Percentiles rank a stretch among this genome's conserved stretches.
Evolutionary conservation across 2,113 vertebrate species (phyloP).

Genomic region (Hippocampus mohnikei): DNA sequence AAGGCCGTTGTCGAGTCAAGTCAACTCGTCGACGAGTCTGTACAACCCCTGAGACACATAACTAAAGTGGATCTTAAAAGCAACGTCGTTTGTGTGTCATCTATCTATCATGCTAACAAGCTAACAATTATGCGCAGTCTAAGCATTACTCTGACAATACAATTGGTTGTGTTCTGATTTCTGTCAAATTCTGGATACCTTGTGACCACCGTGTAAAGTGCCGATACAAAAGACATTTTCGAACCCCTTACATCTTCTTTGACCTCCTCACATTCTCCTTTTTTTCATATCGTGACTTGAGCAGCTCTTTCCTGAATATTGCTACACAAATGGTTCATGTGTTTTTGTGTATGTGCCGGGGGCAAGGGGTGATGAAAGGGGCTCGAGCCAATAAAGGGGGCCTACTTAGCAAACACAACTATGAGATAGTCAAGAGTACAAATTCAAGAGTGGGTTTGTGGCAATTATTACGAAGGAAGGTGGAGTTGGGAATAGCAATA

Average conservation of each 20-base stretch:
- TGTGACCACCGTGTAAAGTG: constrained; percentile 14
- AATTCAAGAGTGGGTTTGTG: constrained; percentile 4
- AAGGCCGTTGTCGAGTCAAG: neutral
- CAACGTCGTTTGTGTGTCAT: neutral
- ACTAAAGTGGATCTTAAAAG: constrained; percentile 39
- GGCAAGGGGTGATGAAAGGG: neutral
- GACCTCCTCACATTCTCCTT: neutral
- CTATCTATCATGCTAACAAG: constrained; percentile 15
- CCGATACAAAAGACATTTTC: constrained; percentile 1
- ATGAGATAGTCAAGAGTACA: constrained; percentile 32
- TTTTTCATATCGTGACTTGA: neutral
- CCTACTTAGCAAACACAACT: constrained; percentile 55
- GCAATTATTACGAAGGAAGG: constrained; percentile 20
- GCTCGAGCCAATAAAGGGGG: constrained; percentile 38
- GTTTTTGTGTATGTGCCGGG: neutral
- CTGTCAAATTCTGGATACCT: constrained; percentile 42
- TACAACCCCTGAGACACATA: neutral
- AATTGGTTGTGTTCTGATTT: constrained; percentile 26
- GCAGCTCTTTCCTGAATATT: constrained; percentile 15
- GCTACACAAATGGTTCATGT: constrained; percentile 11
- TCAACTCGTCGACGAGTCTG: neutral
- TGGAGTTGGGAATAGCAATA: constrained; percentile 28
- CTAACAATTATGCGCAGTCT: constrained; percentile 19
- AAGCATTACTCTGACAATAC: constrained; percentile 33
- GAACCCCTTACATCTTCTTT: constrained; percentile 1